Percentiles rank a stretch among this genome's conserved stretches.
phyloP scores from a whole-genome alignment of 92 coral and sea anemone genomes.

The Pocillopora grandis region DNA sequence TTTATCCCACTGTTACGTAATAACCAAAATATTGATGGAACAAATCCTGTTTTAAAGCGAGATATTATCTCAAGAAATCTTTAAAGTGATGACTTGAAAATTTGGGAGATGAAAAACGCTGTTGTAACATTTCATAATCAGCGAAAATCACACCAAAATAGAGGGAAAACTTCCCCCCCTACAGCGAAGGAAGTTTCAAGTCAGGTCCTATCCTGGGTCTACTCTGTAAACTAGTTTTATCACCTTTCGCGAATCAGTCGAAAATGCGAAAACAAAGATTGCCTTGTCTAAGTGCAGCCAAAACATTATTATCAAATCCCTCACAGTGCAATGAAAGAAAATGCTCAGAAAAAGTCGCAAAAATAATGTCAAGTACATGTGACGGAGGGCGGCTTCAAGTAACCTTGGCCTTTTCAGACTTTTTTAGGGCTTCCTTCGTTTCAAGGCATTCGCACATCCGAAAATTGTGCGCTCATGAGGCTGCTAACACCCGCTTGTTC shows the following conservation, averaged over 20 bases:
- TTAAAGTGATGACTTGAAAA: too few species aligned
- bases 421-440: neutral
- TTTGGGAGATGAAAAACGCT: too few species aligned
- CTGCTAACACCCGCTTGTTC: neutral
- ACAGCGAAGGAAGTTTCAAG: too few species aligned
- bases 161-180: too few species aligned
- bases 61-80: too few species aligned
- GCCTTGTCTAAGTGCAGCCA: neutral
- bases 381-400: neutral
- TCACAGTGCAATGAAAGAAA: constrained; percentile 3
- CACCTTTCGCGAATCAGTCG: neutral
- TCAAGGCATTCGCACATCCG: neutral
- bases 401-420: neutral
- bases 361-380: too few species aligned
- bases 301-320: constrained; percentile 26
- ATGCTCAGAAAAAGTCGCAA: neutral
- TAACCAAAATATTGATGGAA: neutral
- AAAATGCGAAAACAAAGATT: neutral
- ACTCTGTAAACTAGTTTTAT: neutral
- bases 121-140: too few species aligned
- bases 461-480: neutral
- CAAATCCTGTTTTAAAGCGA: too few species aligned
- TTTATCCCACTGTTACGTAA: neutral
- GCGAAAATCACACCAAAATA: too few species aligned
- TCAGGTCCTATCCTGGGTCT: neutral